A percentile compares a stretch with the other conserved stretches of the same genome.
These are phyloP conservation scores for Cairina moschata DNA, from an alignment of 2,113 vertebrate genomes.

Conservation along the genomic window DNA sequence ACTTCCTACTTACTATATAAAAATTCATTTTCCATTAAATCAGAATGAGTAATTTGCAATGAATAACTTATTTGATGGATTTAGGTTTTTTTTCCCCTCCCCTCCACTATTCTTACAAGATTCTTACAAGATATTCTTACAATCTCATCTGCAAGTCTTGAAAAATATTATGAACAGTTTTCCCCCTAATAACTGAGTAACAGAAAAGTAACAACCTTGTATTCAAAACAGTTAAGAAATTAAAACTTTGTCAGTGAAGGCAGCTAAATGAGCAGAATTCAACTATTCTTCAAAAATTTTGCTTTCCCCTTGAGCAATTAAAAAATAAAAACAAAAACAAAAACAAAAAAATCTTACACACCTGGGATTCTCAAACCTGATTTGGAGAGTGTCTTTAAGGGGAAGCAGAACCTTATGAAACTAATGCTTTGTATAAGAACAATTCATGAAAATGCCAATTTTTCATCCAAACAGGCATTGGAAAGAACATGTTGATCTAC, in stretches of 20 bases:
- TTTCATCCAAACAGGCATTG: background rate
- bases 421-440: background rate
- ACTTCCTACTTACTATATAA: background rate
- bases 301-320: rapidly evolving
- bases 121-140: too few relatives aligned
- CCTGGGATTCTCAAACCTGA: background rate
- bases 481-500: background rate
- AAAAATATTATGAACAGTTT: background rate
- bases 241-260: background rate
- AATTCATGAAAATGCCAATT: rapidly evolving
- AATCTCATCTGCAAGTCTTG: background rate
- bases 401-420: background rate
- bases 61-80: background rate
- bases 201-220: background rate
- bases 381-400: background rate
- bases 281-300: background rate
- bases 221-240: background rate
- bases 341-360: rapidly evolving
- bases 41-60: constrained; percentile 2
- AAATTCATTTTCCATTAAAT: background rate
- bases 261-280: background rate
- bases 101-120: background rate
- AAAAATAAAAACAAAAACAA: too few relatives aligned
- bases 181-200: background rate
- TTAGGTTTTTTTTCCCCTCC: background rate